These are phyloP conservation scores for Agelas oroides DNA, from an alignment of 37 sponge, comb jelly and placozoan genomes.

Conservation along the genomic window DNA sequence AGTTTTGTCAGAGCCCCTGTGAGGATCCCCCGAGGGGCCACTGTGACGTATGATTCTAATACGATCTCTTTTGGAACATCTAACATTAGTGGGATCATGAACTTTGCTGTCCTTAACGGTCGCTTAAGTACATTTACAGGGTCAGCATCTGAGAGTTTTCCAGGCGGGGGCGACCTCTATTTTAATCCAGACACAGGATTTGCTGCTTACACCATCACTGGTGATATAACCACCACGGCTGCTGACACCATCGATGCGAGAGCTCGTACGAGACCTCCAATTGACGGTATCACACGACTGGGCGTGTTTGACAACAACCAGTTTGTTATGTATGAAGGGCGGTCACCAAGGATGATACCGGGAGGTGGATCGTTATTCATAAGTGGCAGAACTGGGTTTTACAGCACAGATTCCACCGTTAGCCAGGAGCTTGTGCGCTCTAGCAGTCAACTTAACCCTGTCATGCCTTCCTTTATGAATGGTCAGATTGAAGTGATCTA, in stretches of 20 bases:
- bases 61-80: no score
- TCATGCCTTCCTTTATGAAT: no score
- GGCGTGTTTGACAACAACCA: no score
- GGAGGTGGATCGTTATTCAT: slow-evolving; percentile 18
- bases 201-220: not conserved
- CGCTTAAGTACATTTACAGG: no score
- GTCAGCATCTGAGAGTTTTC: not conserved
- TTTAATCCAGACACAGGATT: not conserved
- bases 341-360: not conserved
- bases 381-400: not conserved
- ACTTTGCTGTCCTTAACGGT: no score
- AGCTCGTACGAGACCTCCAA: not conserved
- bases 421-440: not conserved
- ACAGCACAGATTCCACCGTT: not conserved
- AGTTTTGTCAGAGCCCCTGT: no score
- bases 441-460: not conserved
- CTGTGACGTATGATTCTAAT: no score
- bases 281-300: not conserved
- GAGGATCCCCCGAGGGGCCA: no score
- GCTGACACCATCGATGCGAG: not conserved
- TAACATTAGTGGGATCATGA: no score
- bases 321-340: not conserved
- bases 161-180: slow-evolving; percentile 10
- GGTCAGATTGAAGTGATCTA: not conserved
- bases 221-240: not conserved